Conservation (phyloP, 2,888 invertebrate species). For the Limnephilus marmoratus region DNA sequence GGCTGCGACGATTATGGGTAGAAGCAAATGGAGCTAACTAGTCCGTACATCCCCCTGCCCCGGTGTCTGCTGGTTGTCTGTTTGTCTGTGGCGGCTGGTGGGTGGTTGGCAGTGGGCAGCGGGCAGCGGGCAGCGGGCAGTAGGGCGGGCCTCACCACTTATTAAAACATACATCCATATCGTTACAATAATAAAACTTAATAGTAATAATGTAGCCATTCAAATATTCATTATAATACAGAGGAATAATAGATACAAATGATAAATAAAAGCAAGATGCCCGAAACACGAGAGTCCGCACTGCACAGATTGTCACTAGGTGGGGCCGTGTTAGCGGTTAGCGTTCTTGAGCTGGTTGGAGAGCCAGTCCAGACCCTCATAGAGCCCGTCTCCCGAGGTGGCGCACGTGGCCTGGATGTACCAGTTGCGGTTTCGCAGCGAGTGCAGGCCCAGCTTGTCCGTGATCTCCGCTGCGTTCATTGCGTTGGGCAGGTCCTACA, state of each 20-base stretch:
- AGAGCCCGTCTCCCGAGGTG: constrained; percentile 98
- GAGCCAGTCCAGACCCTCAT: constrained; percentile 99
- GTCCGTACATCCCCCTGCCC: not conserved
- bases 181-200: constrained; percentile 65
- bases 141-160: constrained; percentile 47
- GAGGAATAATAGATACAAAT: constrained; percentile 65
- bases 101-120: not conserved
- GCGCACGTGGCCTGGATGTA: constrained; percentile 99
- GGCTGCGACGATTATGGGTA: not conserved
- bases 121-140: constrained; percentile 33
- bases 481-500: constrained; percentile 98
- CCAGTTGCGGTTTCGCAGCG: constrained; percentile 98
- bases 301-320: constrained; percentile 63
- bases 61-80: not conserved
- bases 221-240: constrained; percentile 65
- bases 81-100: not conserved
- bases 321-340: constrained; percentile 86
- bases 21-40: constrained; percentile 37
- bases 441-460: constrained; percentile 98
- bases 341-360: constrained; percentile 99
- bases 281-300: constrained; percentile 66
- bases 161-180: constrained; percentile 51
- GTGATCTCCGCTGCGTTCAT: constrained; percentile 99
- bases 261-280: constrained; percentile 66
- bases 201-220: constrained; percentile 64